Conservation (phyloP, 2,888 invertebrate genomes). For the Xestobium rufovillosum region DNA sequence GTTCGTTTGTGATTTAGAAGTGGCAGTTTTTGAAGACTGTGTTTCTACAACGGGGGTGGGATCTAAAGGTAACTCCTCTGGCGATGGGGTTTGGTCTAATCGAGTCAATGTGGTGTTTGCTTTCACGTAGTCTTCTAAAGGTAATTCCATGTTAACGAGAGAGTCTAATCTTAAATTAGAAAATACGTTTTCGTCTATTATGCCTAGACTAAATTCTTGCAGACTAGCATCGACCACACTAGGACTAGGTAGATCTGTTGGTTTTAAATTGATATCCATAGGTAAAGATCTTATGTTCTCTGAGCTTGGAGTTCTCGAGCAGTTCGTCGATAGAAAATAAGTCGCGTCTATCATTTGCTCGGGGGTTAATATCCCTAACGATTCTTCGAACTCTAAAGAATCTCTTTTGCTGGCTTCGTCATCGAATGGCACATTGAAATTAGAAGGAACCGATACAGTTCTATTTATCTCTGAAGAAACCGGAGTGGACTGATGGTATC, state of each 20-base stretch:
- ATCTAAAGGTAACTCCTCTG: conserved; percentile 77
- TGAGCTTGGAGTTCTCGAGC: conserved; percentile 48
- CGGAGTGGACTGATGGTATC: not conserved
- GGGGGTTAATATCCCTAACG: conserved; percentile 78
- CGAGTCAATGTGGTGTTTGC: conserved; percentile 43
- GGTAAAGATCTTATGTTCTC: conserved; percentile 37
- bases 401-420: conserved; percentile 55
- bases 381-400: conserved; percentile 74
- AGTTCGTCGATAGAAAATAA: conserved; percentile 24
- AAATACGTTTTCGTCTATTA: conserved; percentile 55
- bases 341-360: conserved; percentile 75
- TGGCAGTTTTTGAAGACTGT: conserved; percentile 48
- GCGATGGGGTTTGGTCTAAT: conserved; percentile 75
- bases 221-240: conserved; percentile 32
- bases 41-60: conserved; percentile 57
- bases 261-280: conserved; percentile 6
- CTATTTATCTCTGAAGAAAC: not conserved
- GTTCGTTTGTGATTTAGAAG: conserved; percentile 54
- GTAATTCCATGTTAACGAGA: conserved; percentile 50
- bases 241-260: conserved; percentile 28
- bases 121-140: conserved; percentile 41
- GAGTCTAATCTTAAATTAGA: conserved; percentile 53
- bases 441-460: not conserved
- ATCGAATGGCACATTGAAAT: conserved; percentile 17
- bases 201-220: conserved; percentile 39